Base-by-base conservation (phyloP, 2,797 vertebrate genomes). In the Sebastes iracundus region DNA sequence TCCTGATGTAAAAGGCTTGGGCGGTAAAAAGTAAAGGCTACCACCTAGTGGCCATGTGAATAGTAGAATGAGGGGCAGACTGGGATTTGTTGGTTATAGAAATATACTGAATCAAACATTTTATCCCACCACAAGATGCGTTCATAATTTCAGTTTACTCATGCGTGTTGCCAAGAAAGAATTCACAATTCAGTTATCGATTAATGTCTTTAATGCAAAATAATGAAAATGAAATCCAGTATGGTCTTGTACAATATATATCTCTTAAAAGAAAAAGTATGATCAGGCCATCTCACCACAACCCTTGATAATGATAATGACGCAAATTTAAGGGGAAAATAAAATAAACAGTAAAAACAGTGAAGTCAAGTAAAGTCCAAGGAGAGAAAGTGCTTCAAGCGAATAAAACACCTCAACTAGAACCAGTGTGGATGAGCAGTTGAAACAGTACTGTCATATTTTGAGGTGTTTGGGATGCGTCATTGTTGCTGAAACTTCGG, bases 201-300 rank as follows among this genome's bases (percentile, higher is more conserved):
- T 79, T 82, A 68, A 87, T 65, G 82, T 61, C 77, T 94, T 95
- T 94, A 95, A 94, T 95, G 91, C 77, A 95, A 93, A 92, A 94
- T 79, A 80, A 91, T 89, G 88, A 89, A 90, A 95, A 95, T 95
- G 83, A 93, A 87, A 90, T 87, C 88, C 81, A 88, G 86, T 90
- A 93, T 83, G 88, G 82, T 88, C 77, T 88, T 86, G 80, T 94
- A 92, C 87, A 94, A 92, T 93, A 94, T 89, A 88, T 90, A 91
- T 91, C 77, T 90, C 83, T 93, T 86, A 87, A 92, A 93, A 90
- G 81, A 80, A 90, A 89, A 89, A 81, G 74, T 64, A 87, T 62
- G 83, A 85, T 79, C 74, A 86, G 71, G 81, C 82, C 84, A 90
- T 78, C 66, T 84, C 85, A 82, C 74, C 77, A 88, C 77, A 72